A percentile compares a stretch with the other conserved stretches of the same genome.
Conservation (phyloP, 2,113 vertebrate species). For the Bagarius yarrelli region DNA sequence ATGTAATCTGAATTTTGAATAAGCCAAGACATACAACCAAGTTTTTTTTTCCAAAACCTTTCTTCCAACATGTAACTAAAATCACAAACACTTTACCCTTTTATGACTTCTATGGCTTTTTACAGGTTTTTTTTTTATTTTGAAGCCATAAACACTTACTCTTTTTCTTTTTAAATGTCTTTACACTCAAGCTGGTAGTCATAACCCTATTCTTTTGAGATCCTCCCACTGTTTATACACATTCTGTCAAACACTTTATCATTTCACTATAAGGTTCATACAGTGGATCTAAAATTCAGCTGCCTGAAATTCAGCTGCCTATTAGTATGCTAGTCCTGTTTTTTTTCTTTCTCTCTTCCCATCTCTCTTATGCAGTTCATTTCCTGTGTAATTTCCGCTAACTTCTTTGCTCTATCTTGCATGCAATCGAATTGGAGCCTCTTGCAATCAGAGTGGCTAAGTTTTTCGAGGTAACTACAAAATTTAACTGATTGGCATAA, state of each 20-base stretch:
- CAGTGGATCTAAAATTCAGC: background rate
- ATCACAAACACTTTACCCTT: background rate
- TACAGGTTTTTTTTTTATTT: background rate
- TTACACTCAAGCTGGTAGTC: background rate
- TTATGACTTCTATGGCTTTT: background rate
- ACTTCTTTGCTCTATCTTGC: conserved; percentile 56
- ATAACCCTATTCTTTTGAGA: background rate
- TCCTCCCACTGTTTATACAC: background rate
- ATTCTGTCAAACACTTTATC: background rate
- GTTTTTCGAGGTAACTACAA: background rate
- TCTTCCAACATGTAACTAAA: background rate
- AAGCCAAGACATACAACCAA: no score
- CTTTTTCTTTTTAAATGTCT: background rate
- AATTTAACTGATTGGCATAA: background rate
- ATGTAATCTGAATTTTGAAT: background rate
- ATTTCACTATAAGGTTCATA: background rate
- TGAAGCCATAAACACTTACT: background rate
- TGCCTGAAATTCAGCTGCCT: background rate
- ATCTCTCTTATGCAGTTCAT: conserved; percentile 35
- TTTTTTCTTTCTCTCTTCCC: background rate
- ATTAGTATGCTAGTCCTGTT: conserved; percentile 8
- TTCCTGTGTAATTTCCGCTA: conserved; percentile 57
- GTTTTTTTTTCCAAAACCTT: background rate
- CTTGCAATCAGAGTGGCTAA: conserved; percentile 12
- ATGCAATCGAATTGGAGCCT: conserved; percentile 61